These are phyloP conservation scores for Chaetophractus vellerosus DNA, from an alignment of 2,797 vertebrate species.

Conservation along the genomic window DNA sequence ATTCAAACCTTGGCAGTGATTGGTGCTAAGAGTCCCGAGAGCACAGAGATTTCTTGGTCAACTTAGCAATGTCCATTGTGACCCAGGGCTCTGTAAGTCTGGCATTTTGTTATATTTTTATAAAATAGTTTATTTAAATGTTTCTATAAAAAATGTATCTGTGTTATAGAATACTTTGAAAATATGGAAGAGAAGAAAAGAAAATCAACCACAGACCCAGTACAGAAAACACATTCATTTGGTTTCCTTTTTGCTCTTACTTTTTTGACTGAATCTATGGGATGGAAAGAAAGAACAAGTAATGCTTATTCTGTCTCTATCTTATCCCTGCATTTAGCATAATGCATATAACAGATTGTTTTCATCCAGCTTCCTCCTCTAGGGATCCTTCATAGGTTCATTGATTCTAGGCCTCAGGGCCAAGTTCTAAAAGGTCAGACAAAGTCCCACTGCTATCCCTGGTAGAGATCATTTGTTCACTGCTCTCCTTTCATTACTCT, in stretches of 20 bases:
- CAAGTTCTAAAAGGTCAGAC: slow-evolving; percentile 1
- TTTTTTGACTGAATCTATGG: slow-evolving; percentile 35
- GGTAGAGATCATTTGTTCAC: neutral
- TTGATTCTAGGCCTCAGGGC: neutral
- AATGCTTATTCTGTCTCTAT: neutral
- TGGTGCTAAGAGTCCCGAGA: slow-evolving; percentile 7
- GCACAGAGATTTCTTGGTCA: neutral
- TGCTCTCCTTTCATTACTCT: slow-evolving; percentile 12
- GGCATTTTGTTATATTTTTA: slow-evolving; percentile 34
- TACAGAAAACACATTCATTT: slow-evolving; percentile 41
- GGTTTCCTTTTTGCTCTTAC: slow-evolving; percentile 12
- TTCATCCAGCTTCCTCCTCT: neutral
- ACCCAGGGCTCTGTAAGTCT: neutral
- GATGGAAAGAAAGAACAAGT: slow-evolving; percentile 20
- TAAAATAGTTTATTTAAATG: slow-evolving; percentile 44
- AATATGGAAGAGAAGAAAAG: slow-evolving; percentile 13
- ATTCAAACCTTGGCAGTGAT: neutral
- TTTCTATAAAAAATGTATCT: slow-evolving; percentile 20
- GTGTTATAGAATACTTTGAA: slow-evolving; percentile 45
- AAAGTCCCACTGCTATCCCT: neutral
- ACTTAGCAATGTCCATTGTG: neutral
- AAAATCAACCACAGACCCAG: neutral
- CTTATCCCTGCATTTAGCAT: neutral
- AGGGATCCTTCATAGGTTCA: neutral
- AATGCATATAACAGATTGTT: neutral